These are phyloP conservation scores for roundworm (Caenorhabditis elegans) DNA, from an alignment of 1,140 invertebrate genomes.

Conservation along the genomic window DNA sequence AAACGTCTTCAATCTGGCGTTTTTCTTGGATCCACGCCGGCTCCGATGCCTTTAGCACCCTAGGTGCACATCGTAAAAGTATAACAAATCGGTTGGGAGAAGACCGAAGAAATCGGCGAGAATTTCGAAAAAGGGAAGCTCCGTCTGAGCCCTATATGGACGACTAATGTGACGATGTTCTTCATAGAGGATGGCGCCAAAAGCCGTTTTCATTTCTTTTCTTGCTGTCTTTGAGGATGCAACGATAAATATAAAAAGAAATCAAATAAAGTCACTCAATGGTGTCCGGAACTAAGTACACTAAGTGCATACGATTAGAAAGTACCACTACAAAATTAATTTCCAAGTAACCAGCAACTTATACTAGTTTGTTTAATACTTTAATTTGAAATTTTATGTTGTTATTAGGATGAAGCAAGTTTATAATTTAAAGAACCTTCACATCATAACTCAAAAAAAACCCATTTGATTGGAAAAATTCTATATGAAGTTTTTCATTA, in stretches of 20 bases:
- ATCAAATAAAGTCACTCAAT: not conserved
- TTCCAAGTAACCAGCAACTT: too few species aligned
- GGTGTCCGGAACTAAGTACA: not conserved
- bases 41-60: not conserved
- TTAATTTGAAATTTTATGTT: too few species aligned
- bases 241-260: not conserved
- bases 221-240: not conserved
- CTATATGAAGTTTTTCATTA: too few species aligned
- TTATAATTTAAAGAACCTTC: too few species aligned
- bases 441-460: too few species aligned
- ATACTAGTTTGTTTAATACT: too few species aligned
- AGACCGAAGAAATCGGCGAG: not conserved
- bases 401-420: too few species aligned
- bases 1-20: not conserved
- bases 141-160: not conserved
- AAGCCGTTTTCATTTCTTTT: not conserved
- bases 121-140: not conserved
- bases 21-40: not conserved
- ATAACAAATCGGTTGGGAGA: not conserved
- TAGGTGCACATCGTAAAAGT: not conserved
- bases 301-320: too few species aligned
- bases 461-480: too few species aligned
- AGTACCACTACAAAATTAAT: too few species aligned
- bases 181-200: not conserved
- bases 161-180: slow-evolving; percentile 1